Conservation (phyloP, 2,113 vertebrate genomes). For the Pterocles gutturalis region DNA sequence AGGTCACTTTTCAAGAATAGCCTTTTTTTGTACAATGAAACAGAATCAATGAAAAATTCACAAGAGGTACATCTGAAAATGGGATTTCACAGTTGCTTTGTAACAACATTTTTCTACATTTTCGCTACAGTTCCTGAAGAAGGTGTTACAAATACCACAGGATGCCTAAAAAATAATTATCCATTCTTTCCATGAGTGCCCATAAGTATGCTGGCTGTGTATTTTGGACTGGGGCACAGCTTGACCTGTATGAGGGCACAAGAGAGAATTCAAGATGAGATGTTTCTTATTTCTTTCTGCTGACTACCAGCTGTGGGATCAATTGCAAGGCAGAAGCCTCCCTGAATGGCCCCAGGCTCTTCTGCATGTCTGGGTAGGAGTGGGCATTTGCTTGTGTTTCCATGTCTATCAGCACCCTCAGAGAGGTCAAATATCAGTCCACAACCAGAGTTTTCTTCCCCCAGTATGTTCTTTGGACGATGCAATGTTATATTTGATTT, state of each 20-base stretch:
- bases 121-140: not conserved
- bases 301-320: not conserved
- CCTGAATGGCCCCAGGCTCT: not conserved
- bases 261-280: not conserved
- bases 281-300: not conserved
- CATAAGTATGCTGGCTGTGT: not conserved
- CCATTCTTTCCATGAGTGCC: not conserved
- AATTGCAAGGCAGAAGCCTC: not conserved
- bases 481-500: not conserved
- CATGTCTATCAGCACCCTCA: not conserved
- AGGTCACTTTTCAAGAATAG: not conserved
- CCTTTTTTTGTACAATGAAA: not conserved
- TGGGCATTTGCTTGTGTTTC: not conserved
- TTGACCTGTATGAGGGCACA: not conserved
- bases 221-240: not conserved
- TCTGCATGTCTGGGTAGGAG: accelerated
- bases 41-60: not conserved
- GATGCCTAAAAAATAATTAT: not conserved
- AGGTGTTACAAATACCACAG: not conserved
- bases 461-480: not conserved
- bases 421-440: not conserved
- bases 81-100: not conserved
- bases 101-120: not conserved
- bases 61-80: not conserved
- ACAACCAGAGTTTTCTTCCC: accelerated